Base-by-base conservation (phyloP, 2,797 vertebrate species). In the Knipowitschia caucasica region DNA sequence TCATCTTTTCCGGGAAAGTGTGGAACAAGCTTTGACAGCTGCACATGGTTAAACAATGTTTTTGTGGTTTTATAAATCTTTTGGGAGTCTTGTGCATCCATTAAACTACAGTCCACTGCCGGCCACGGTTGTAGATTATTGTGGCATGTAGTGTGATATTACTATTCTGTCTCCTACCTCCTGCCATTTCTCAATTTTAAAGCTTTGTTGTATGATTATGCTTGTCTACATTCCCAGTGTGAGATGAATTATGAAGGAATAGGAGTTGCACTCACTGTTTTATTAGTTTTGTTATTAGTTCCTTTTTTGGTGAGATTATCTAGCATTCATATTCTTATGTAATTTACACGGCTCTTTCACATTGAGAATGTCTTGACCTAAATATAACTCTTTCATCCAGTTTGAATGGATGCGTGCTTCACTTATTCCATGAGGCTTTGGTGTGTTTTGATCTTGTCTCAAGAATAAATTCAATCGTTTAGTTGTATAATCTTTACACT, bases 361-460 rank as follows among this genome's bases (percentile, higher is more conserved):
- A 67, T 18, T 26, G 4, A 59, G 38, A 43, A 3, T 10, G 54
- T 33, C 3, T 43, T 40, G 46, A 43, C 12, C 34, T 40, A 33
- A 66, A 62, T 51, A 23, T 59, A 15, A 40, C 2, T 17, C 36
- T 50, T 51, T 50, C 35, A 30, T 29, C 46, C 23, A 35, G 6
- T 38, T 23, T 17, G 34, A 43, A 10, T 39, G 20, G 21, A 24
- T 27, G 42, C 17, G 24, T 44, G 25, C 7, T 6, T 14, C 39
- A 14, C 39, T 23, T 14, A 10, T 29, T 25, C 6, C 42, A 43
- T 52, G 27, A 9, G 14, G n/a, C 3, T 44, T 26, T 43, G 23
- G 12, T 27, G 26, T 5, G 25, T 29, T 46, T 12, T 27, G 14
- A n/a, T n/a, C n/a, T n/a, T n/a, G n/a, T n/a, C n/a, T n/a, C n/a